Evolutionary conservation across 2,888 invertebrate genomes (phyloP).

Genomic region (Charanyca ferruginea): DNA sequence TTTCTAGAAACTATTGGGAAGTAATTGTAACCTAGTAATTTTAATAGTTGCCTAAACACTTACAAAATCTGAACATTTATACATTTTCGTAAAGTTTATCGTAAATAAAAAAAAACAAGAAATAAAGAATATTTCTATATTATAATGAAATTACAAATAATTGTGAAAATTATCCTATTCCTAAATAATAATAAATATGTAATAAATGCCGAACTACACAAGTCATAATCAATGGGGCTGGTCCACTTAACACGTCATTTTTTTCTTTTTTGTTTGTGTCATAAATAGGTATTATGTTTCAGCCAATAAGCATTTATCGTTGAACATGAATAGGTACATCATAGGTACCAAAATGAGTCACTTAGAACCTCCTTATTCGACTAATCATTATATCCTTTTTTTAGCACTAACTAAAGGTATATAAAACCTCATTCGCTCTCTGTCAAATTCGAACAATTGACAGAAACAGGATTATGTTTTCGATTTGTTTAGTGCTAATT

Average conservation of each 20-base stretch:
- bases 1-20: no score
- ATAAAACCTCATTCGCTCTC: no score
- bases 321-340: not conserved
- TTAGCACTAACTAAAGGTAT: not conserved
- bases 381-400: no score
- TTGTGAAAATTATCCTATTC: slow-evolving; percentile 29
- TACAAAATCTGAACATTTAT: not conserved
- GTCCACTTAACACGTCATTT: not conserved
- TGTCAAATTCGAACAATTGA: no score
- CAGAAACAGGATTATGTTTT: no score
- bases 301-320: not conserved
- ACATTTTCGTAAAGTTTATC: no score
- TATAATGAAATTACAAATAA: slow-evolving; percentile 21
- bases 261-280: not conserved
- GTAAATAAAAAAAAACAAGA: not conserved
- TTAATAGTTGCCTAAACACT: no score
- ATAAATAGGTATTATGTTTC: not conserved
- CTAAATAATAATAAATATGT: slow-evolving; percentile 15
- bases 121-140: slow-evolving; percentile 1
- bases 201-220: slow-evolving; percentile 53
- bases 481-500: no score
- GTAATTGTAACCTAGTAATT: no score
- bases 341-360: not conserved
- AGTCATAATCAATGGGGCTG: not conserved
- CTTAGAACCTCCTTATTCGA: no score